phyloP scores from a whole-genome alignment of 2,888 invertebrate genomes.

The Orthosia gracilis region DNA sequence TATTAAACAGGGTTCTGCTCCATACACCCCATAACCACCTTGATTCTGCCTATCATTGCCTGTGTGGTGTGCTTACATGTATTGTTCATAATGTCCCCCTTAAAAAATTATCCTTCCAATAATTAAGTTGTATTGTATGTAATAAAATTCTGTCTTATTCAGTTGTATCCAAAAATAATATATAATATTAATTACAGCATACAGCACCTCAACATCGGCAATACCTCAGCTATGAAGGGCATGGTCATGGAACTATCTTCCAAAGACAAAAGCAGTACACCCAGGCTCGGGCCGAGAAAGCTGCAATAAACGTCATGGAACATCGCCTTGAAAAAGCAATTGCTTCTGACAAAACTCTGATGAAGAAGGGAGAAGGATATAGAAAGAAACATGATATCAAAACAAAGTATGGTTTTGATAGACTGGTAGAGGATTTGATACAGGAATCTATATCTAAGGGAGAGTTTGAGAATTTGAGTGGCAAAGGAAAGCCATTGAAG shows the following conservation, averaged over 20 bases:
- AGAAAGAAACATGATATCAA: constrained; percentile 93
- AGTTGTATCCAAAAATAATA: not conserved
- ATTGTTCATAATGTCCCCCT: no score
- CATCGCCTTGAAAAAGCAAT: constrained; percentile 92
- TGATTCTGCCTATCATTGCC: no score
- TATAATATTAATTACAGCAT: constrained; percentile 88
- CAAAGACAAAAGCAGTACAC: constrained; percentile 95
- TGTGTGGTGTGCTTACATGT: no score
- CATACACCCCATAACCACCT: no score
- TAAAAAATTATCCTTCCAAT: not conserved
- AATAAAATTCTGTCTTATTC: no score
- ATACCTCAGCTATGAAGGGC: constrained; percentile 95
- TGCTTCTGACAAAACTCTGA: constrained; percentile 92
- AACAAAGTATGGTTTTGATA: constrained; percentile 96
- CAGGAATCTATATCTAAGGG: constrained; percentile 97
- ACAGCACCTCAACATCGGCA: constrained; percentile 97
- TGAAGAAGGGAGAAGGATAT: constrained; percentile 92
- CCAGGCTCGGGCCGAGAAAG: constrained; percentile 93
- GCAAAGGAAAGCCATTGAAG: constrained; percentile 95
- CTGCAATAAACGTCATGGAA: constrained; percentile 92
- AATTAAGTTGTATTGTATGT: not conserved
- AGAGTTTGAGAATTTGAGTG: constrained; percentile 96
- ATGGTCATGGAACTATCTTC: constrained; percentile 95
- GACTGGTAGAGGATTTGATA: constrained; percentile 97
- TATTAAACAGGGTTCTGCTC: no score